Evolutionary conservation across 2,113 vertebrate genomes (phyloP).

Genomic region (Elachura formosa): DNA sequence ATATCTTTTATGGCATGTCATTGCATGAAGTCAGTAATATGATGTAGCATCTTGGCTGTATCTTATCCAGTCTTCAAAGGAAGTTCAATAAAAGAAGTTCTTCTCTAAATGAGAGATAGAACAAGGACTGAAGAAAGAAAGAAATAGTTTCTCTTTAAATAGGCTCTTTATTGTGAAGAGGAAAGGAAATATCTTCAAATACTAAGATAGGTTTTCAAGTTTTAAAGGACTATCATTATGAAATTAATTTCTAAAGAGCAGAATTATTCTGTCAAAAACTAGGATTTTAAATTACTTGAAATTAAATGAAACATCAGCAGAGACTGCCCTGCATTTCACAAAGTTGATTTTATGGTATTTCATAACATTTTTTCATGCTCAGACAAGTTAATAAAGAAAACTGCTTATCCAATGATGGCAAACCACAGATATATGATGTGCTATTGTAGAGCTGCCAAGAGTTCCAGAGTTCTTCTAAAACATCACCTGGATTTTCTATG

Average conservation of each 20-base stretch:
- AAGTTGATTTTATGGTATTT: neutral
- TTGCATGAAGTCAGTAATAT: neutral
- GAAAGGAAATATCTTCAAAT: neutral
- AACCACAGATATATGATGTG: neutral
- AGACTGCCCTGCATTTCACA: neutral
- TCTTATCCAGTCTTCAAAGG: neutral
- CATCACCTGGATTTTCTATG: neutral
- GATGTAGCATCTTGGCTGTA: neutral
- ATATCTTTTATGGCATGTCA: neutral
- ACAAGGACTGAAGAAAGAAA: neutral
- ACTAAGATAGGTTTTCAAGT: neutral
- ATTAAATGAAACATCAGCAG: neutral
- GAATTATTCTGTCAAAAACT: neutral
- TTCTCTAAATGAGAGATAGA: neutral
- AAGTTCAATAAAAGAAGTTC: neutral
- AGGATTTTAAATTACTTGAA: neutral
- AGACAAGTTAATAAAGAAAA: conserved; percentile 6
- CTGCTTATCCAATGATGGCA: neutral
- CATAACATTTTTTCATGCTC: neutral
- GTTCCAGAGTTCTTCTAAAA: neutral
- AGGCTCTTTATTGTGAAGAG: neutral
- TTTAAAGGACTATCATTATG: neutral
- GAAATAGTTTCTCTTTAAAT: neutral
- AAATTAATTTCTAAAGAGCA: neutral
- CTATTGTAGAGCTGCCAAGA: neutral